Conservation (phyloP, 2,888 invertebrate species). For the Sycophila texana region DNA sequence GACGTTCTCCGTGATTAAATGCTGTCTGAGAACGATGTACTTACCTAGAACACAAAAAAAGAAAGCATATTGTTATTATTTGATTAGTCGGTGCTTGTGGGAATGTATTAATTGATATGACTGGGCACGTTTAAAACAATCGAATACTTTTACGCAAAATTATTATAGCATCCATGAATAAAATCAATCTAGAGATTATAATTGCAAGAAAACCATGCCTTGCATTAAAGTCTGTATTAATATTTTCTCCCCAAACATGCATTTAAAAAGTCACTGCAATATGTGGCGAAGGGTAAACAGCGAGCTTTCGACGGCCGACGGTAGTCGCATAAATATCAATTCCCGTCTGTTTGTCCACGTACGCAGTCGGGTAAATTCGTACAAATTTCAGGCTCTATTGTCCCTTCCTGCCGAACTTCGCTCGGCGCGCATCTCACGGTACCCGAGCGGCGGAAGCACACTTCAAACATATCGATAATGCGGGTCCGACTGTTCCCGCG, state of each 20-base stretch:
- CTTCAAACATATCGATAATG: conserved; percentile 67
- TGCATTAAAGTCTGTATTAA: not conserved
- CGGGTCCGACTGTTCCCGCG: conserved; percentile 48
- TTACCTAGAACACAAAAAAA: conserved; percentile 61
- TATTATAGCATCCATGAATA: not conserved
- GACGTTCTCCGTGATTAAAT: not conserved
- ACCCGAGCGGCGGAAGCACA: not conserved
- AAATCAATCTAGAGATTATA: not conserved
- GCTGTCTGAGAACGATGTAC: conserved; percentile 30
- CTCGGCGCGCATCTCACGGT: conserved; percentile 26
- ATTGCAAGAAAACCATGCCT: not conserved
- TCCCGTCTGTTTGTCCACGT: conserved; percentile 64
- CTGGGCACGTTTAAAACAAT: too few species aligned
- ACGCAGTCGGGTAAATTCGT: conserved; percentile 53
- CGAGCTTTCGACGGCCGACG: conserved; percentile 49
- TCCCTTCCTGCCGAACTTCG: conserved; percentile 38
- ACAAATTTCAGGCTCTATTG: conserved; percentile 52
- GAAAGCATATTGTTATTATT: not conserved
- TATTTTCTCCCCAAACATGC: not conserved
- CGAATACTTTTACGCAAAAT: too few species aligned
- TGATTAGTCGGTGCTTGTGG: not conserved
- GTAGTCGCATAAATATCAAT: conserved; percentile 62
- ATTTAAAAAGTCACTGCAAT: not conserved
- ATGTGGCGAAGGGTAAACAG: not conserved
- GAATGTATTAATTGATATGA: not conserved